phyloP scores from a whole-genome alignment of 2,888 invertebrate genomes.

The Synergus umbraculus region DNA sequence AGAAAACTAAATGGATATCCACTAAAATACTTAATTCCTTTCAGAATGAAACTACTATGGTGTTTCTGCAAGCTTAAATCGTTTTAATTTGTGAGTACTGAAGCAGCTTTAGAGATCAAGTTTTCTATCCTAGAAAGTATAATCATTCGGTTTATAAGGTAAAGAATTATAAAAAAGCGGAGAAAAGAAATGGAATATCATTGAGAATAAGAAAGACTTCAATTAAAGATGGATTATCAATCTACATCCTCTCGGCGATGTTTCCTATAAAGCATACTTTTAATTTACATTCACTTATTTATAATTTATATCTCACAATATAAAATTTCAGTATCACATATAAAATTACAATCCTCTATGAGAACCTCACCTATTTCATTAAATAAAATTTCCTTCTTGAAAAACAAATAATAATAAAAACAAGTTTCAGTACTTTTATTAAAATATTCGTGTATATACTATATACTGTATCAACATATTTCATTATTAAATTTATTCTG shows the following conservation, averaged over 20 bases:
- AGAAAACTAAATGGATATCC: neutral
- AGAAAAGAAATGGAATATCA: neutral
- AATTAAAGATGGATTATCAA: neutral
- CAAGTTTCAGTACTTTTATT: neutral
- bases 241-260: too few species aligned
- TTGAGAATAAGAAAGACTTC: neutral
- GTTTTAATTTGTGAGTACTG: neutral
- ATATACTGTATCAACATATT: neutral
- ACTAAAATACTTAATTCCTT: neutral
- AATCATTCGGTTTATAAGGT: neutral
- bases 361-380: neutral
- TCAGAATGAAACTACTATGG: neutral
- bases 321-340: neutral
- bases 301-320: neutral
- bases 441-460: neutral
- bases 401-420: neutral
- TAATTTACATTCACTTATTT: neutral
- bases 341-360: neutral
- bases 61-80: neutral
- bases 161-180: neutral
- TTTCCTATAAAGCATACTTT: neutral
- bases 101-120: neutral
- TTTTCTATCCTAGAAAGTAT: neutral
- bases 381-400: neutral
- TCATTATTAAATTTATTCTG: neutral